These are phyloP conservation scores for Centrocercus urophasianus DNA, from an alignment of 2,113 vertebrate genomes.

Conservation along the genomic window DNA sequence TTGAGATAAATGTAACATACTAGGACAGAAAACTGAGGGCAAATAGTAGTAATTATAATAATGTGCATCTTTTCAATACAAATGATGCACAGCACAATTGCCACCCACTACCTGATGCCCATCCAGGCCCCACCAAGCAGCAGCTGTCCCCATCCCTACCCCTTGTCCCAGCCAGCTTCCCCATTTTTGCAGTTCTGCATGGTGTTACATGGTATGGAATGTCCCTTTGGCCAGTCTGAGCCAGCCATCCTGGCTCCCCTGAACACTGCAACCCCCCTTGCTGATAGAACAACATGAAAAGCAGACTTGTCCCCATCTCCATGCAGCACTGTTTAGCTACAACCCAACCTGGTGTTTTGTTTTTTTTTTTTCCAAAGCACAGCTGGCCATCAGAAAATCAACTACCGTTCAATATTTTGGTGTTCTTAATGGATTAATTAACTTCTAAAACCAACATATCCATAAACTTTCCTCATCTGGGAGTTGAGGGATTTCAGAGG, in stretches of 20 bases:
- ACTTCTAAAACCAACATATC: neutral
- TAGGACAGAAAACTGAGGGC: neutral
- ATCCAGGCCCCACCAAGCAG: neutral
- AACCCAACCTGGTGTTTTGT: too few relatives aligned
- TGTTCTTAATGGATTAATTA: neutral
- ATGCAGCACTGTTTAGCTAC: too few relatives aligned
- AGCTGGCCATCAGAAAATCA: neutral
- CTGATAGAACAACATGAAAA: too few relatives aligned
- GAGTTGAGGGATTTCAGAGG: neutral
- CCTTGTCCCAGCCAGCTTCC: neutral
- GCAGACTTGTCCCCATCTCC: too few relatives aligned
- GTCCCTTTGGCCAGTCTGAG: neutral
- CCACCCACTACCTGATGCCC: neutral
- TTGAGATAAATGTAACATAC: neutral
- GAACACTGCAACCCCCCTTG: neutral
- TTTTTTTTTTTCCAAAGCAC: too few relatives aligned
- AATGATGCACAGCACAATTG: neutral
- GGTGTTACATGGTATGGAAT: neutral
- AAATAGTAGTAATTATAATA: neutral
- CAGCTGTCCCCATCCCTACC: neutral
- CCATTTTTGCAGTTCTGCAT: neutral
- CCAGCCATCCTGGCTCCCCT: neutral
- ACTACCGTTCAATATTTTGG: neutral
- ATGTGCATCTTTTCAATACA: neutral
- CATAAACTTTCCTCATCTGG: neutral